Base-by-base conservation (phyloP, 2,888 invertebrate species). In the Mesorhabditis sp. region DNA sequence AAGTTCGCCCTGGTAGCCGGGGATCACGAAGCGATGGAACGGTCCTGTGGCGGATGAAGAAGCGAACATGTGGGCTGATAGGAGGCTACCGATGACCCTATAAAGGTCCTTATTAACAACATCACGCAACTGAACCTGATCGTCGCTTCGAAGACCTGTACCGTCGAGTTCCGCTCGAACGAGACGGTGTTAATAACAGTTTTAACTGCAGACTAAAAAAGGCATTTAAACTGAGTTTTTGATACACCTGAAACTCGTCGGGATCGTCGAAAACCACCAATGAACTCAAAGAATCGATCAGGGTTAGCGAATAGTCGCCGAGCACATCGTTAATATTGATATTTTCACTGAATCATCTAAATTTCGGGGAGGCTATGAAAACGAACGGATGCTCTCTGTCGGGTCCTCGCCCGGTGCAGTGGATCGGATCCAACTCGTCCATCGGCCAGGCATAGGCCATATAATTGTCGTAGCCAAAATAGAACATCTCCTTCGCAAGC, bases 281-380 rank as follows among this genome's bases (percentile, higher is more conserved):
- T 3, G 90, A 90, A 80, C 89, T 90, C 71, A 90, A 83, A 5
- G 89, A 86, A 85, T 90, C 90, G 45, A 90, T 87, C 67, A 90
- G 84, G 4, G 90, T 90, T 61, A 90, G 86, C 62, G 89, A 89
- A 83, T 89, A 90, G 81, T 90, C 90, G 62, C 90, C 90, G 4
- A 90, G 86, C 6, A 89, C 90, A 86, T 90, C 90, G 86, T 90
- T 90, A 70, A 90, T 90, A 81, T 90, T 90, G 74, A 90, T 90
- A 82, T 90, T 90, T 69, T 88, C 88, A 72, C 90, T 90, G 82
- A 73, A 87, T 86, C 58, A 45, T 13, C 45, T 10, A 10, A 41
- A 70, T 43, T 58, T 45, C 28, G 41, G 43, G n/a, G 15, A 13
- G 63, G 62, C 43, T n/a, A 28, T 62, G 43, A 43, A 45, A 62